phyloP scores from a whole-genome alignment of 2,888 invertebrate species.

The Mylabris sibirica region DNA sequence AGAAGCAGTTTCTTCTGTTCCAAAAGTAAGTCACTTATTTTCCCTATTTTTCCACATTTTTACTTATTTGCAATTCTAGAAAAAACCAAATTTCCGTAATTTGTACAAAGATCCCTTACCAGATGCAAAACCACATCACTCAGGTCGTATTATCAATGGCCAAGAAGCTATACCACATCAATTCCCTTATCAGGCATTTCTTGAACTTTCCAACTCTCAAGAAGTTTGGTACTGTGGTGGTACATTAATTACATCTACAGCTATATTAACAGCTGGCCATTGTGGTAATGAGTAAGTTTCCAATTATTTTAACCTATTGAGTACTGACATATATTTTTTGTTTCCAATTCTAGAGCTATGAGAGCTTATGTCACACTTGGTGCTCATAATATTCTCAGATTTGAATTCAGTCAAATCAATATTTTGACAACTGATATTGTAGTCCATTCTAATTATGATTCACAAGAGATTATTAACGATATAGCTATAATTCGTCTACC shows the following conservation, averaged over 20 bases:
- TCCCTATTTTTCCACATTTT: too few relatives aligned
- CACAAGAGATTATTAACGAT: constrained; percentile 20
- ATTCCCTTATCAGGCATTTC: constrained; percentile 16
- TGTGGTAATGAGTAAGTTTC: not conserved
- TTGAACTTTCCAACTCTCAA: not conserved
- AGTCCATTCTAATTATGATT: constrained; percentile 22
- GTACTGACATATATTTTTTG: not conserved
- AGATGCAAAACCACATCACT: not conserved
- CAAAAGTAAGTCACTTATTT: too few relatives aligned
- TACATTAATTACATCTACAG: constrained; percentile 16
- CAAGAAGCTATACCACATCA: constrained; percentile 12
- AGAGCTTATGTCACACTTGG: not conserved
- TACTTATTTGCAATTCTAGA: not conserved
- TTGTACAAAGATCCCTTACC: not conserved
- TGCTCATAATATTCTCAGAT: constrained; percentile 1
- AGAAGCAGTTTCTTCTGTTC: too few relatives aligned
- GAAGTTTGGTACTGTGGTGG: constrained; percentile 21
- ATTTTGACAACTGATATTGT: constrained; percentile 16
- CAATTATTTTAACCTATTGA: too few relatives aligned
- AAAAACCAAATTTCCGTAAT: not conserved
- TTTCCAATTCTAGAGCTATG: not conserved
- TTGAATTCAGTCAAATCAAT: constrained; percentile 21
- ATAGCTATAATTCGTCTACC: constrained; percentile 29
- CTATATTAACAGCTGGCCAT: constrained; percentile 5
- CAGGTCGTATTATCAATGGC: not conserved